phyloP scores from a whole-genome alignment of 2,797 vertebrate genomes.

The Halcyon leucocephala region DNA sequence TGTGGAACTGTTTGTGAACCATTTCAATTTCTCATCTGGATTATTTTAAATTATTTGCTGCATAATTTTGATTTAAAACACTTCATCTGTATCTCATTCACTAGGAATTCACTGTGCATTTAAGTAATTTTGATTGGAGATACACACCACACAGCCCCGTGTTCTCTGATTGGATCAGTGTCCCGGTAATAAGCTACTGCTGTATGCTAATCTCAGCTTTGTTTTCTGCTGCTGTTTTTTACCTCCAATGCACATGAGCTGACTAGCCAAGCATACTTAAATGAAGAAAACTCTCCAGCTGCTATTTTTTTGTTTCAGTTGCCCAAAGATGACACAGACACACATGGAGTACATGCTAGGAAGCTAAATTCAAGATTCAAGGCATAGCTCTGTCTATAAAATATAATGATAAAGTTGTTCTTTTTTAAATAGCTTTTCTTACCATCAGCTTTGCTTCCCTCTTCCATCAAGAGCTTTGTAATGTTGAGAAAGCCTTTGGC shows the following conservation, averaged over 20 bases:
- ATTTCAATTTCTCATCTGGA: not conserved
- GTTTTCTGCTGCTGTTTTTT: not conserved
- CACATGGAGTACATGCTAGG: accelerated
- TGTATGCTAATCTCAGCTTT: not conserved
- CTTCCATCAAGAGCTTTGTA: slow-evolving; percentile 88
- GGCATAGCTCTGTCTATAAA: not conserved
- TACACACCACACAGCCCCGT: accelerated
- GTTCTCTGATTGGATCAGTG: not conserved
- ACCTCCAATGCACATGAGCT: not conserved
- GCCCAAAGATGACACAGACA: not conserved
- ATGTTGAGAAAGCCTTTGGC: slow-evolving; percentile 92
- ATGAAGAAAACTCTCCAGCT: not conserved
- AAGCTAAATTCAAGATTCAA: not conserved
- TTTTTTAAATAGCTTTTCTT: slow-evolving; percentile 37
- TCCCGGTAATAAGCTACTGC: not conserved
- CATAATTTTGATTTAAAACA: not conserved
- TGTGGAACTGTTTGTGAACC: not conserved
- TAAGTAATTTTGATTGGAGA: not conserved
- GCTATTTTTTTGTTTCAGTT: not conserved
- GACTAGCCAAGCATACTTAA: not conserved
- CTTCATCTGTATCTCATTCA: not conserved
- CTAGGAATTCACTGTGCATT: not conserved
- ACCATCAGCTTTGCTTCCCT: slow-evolving; percentile 90
- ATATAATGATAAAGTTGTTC: not conserved
- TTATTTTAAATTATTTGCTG: not conserved